These are phyloP conservation scores for Archaeoteleia sp. DNA, from an alignment of 2,888 invertebrate species.

Conservation along the genomic window DNA sequence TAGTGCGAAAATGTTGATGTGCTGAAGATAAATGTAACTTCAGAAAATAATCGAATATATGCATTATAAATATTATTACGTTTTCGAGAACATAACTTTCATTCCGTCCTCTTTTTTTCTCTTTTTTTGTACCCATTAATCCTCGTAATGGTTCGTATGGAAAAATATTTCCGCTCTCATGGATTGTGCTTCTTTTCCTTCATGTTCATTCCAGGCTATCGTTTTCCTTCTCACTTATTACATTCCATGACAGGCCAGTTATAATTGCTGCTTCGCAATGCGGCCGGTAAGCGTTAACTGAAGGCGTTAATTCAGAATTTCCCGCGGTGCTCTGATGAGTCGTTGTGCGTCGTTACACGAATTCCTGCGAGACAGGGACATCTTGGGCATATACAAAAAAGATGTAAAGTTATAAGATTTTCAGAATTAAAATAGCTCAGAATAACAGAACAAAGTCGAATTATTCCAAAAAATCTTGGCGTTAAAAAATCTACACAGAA, in stretches of 20 bases:
- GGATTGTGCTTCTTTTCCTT: conserved; percentile 26
- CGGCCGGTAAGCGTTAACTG: conserved; percentile 56
- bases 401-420: conserved; percentile 7
- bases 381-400: conserved; percentile 11
- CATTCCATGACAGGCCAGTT: conserved; percentile 51
- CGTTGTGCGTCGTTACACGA: conserved; percentile 37
- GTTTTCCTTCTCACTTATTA: conserved; percentile 35
- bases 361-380: conserved; percentile 17
- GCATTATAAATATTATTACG: no score
- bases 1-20: no score
- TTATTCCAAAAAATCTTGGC: conserved; percentile 24
- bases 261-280: conserved; percentile 40
- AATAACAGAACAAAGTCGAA: conserved; percentile 20
- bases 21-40: no score
- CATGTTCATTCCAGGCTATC: conserved; percentile 12
- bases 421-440: conserved; percentile 16
- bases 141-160: conserved; percentile 45
- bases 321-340: conserved; percentile 36
- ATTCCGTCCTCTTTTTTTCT: neutral
- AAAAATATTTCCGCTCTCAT: conserved; percentile 51
- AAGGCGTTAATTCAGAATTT: conserved; percentile 64
- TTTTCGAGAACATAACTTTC: no score
- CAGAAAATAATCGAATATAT: conserved; percentile 7
- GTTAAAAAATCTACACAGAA: neutral
- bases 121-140: conserved; percentile 51